These are phyloP conservation scores for Hemistola chrysoprasaria DNA, from an alignment of 2,888 invertebrate genomes.

Conservation along the genomic window DNA sequence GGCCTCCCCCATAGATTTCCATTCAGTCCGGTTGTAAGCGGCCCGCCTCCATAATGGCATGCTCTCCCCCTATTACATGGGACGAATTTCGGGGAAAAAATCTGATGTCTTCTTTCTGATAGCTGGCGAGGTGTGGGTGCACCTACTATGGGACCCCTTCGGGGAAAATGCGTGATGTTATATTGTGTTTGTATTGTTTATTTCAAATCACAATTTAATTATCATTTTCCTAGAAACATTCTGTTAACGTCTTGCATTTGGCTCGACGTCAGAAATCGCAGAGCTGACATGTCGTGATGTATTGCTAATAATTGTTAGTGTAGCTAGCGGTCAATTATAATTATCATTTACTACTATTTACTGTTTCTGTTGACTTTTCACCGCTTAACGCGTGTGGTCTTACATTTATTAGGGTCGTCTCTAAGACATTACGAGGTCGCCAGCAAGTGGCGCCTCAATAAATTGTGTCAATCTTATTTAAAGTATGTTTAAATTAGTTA, in stretches of 20 bases:
- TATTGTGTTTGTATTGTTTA: too few relatives aligned
- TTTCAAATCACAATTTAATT: too few relatives aligned
- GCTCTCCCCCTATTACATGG: too few relatives aligned
- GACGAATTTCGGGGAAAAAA: too few relatives aligned
- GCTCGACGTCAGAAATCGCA: conserved; percentile 5
- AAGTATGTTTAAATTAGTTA: conserved; percentile 28
- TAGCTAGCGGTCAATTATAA: conserved; percentile 38
- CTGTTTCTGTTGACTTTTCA: conserved; percentile 61
- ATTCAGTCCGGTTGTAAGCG: too few relatives aligned
- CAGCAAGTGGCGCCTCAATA: conserved; percentile 42
- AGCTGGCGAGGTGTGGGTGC: too few relatives aligned
- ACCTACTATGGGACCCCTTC: too few relatives aligned
- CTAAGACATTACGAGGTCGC: conserved; percentile 53
- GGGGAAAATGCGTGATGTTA: too few relatives aligned
- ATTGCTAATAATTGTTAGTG: conserved; percentile 4
- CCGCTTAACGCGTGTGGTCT: conserved; percentile 56
- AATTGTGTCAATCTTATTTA: conserved; percentile 53
- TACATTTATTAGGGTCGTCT: conserved; percentile 32
- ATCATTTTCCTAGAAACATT: not conserved
- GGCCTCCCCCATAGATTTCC: too few relatives aligned
- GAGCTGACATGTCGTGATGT: conserved; percentile 12
- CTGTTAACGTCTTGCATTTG: conserved; percentile 3
- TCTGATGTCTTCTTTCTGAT: too few relatives aligned
- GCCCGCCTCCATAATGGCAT: too few relatives aligned
- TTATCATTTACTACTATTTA: conserved; percentile 38